A percentile compares a stretch with the other conserved stretches of the same genome.
Conservation (phyloP, 2,797 vertebrate genomes). For the Nothura maculosa region DNA sequence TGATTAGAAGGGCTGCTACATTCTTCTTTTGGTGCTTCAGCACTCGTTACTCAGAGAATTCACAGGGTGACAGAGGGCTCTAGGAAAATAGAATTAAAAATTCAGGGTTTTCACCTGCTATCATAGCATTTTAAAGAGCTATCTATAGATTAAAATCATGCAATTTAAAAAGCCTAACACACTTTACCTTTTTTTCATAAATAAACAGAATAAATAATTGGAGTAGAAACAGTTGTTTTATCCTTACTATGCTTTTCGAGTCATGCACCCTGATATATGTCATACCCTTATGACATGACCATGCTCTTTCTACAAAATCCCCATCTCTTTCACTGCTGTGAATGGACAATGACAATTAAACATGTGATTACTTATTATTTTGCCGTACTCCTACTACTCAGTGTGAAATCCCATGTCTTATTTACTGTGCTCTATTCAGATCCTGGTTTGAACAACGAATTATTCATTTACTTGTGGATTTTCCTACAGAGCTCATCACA, state of each 20-base stretch:
- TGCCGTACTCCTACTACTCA: neutral
- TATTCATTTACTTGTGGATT: constrained; percentile 53
- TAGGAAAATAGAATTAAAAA: neutral
- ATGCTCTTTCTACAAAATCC: neutral
- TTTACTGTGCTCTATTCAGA: constrained; percentile 27
- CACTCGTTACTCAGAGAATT: neutral
- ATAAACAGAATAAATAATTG: neutral
- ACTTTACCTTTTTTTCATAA: neutral
- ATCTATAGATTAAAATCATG: neutral
- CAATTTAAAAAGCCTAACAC: neutral
- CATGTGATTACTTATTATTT: constrained; percentile 6
- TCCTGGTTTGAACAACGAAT: constrained; percentile 46
- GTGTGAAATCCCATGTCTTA: neutral
- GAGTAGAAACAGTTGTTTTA: neutral
- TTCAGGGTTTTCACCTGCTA: neutral
- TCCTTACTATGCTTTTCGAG: neutral
- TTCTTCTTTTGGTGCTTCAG: neutral
- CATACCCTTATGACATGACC: neutral
- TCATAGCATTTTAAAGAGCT: neutral
- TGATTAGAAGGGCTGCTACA: neutral
- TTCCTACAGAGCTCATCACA: constrained; percentile 53
- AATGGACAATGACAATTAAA: neutral
- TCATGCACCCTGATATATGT: neutral
- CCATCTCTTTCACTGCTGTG: neutral
- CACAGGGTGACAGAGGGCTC: neutral